Base-by-base conservation (phyloP, 2,113 vertebrate genomes). In the Cryptoleucopteryx plumbea region DNA sequence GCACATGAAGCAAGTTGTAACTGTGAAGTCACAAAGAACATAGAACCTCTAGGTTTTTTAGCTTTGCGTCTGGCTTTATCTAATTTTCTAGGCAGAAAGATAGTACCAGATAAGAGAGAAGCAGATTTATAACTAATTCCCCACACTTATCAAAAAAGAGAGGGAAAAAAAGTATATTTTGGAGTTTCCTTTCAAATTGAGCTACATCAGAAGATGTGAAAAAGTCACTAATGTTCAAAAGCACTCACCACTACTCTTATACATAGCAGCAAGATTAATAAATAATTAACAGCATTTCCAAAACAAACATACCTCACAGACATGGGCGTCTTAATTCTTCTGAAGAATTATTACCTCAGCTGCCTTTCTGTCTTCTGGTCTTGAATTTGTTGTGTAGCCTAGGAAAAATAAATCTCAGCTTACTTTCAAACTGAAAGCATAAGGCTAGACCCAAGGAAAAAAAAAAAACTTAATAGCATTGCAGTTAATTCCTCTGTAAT, bases 401-500 rank as follows among this genome's bases (percentile, higher is more conserved):
- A 97, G 82, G 53, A 86, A 95, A 97, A 96, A 91, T 65, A 97
- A 94, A 96, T 83, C 94, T 86, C 31, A 18, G 59, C 32, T 70
- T 96, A 67, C 15, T 96, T 89, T 95, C 68, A 87, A 93, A 79
- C 78, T 40, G 90, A 96, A 96, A 93, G 27, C 63, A 50, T 81
- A 94, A 93, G 74, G n/a, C 38, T 75, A 95, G 36, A 96, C 48
- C 9, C 73, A 65, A 62, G 18, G 3, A 11, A 50, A 20, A 71
- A 45, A 45, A 79, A 75, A 77, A 15, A 42, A 23, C 62, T 78
- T 97, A 97, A 97, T 96, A 96, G 53, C 72, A 96, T 96, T 97
- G 82, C 38, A 93, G 90, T 95, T 98, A 98, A 98, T 98, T 98
- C 97, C 45, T 92, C 71, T 84, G 88, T 98, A 98, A 99, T 98